Evolutionary conservation across 2,113 vertebrate genomes (phyloP), one percentile per base, ranked within the genome.

Genomic region (Prunella fulvescens): DNA sequence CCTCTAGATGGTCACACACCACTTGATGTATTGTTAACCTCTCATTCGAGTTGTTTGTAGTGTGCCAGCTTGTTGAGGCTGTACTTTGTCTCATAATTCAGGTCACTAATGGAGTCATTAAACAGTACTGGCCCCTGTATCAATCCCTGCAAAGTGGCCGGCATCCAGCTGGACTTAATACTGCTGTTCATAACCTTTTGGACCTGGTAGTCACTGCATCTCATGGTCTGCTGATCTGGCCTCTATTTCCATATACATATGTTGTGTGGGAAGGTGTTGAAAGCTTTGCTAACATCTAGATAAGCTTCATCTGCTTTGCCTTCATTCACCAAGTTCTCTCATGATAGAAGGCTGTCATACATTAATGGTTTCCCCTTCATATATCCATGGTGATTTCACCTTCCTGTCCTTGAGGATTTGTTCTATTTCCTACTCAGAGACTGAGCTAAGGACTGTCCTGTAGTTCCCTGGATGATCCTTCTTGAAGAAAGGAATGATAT

Each of bases 121-220:
- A 82, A 56, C 17, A 39, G 11, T 76, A 40, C 9, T 47, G 48
- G 29, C 33, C 23, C 31, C 35, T 60, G 3, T 64, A 24, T 64
- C 23, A 58, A 0, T 33, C 44, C 6, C 23, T 82, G 37, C 23
- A 24, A 39, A 57, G 19, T 66, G 40, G 3, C 66, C 71, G 48
- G 8, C 0, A 0, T 76, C 29, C 57, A 88, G 44, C 25, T 88
- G 71, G 35, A 33, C 26, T 60, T 70, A 1, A 0, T 58, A 42
- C 60, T 91, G 50, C 42, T 53, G 6, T 35, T 70, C 7, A 4
- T 31, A 50, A 35, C 28, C 13, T 13, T 58, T 50, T 79, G 40
- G 48, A 23, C 18, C 10, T 1, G 1, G 23, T 31, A 47, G 20
- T 50, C 12, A 3, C 37, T 66, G 79, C 25, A 45, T 29, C 31